A percentile compares a stretch with the other conserved stretches of the same genome.
These are phyloP conservation scores for Chiropotes sagulatus DNA, from an alignment of 2,797 vertebrate genomes.

Conservation along the genomic window DNA sequence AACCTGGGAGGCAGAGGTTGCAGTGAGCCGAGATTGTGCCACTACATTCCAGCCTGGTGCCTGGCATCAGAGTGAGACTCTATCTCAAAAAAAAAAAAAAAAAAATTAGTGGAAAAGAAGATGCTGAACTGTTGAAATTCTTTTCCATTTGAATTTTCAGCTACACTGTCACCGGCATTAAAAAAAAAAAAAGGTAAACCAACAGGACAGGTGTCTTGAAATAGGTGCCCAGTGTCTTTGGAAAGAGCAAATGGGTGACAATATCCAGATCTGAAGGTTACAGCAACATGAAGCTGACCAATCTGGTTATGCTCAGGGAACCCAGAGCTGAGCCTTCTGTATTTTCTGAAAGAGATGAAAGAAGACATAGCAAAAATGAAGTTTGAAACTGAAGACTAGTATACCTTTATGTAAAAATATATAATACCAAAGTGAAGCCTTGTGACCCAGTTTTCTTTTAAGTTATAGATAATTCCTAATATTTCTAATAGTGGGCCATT, in stretches of 20 bases:
- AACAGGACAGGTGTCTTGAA: slow-evolving; percentile 48
- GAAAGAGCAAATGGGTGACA: slow-evolving; percentile 47
- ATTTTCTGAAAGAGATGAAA: neutral
- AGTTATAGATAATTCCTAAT: neutral
- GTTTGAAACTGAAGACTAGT: neutral
- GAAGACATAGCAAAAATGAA: slow-evolving; percentile 6
- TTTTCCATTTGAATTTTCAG: slow-evolving; percentile 58
- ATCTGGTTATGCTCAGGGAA: neutral
- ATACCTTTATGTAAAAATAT: slow-evolving; percentile 36
- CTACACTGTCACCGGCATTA: neutral
- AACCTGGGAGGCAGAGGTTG: no score
- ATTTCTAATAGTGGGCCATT: neutral
- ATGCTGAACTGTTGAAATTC: slow-evolving; percentile 53
- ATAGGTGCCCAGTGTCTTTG: slow-evolving; percentile 32
- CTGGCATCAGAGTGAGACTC: no score
- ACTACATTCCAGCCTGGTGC: no score
- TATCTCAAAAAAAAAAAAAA: no score
- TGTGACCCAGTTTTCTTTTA: slow-evolving; percentile 17
- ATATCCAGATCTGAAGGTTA: slow-evolving; percentile 49
- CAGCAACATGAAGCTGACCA: neutral
- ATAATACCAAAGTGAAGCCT: neutral
- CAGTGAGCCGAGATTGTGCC: no score
- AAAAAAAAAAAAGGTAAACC: neutral
- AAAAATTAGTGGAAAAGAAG: neutral
- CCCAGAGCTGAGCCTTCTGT: neutral